A percentile compares a stretch with the other conserved stretches of the same genome.
Evolutionary conservation across 2,113 vertebrate genomes (phyloP).

Genomic region (Steatornis caripensis): DNA sequence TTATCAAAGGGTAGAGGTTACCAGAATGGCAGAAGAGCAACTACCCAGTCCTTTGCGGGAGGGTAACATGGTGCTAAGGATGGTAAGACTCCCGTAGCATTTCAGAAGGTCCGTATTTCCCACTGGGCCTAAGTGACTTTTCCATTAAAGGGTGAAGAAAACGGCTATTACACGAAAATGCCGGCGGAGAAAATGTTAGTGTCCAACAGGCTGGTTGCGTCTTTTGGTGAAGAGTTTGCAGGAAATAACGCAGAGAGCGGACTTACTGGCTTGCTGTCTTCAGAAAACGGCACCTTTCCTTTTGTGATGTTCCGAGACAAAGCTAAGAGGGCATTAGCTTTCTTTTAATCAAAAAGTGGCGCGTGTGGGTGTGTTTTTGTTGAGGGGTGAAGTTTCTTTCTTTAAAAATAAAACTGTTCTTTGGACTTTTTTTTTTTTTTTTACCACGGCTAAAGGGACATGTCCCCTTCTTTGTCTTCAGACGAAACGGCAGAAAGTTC

Average conservation of each 20-base stretch:
- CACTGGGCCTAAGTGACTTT: conserved; percentile 1
- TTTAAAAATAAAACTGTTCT: neutral
- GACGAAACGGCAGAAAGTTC: neutral
- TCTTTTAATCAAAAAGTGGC: neutral
- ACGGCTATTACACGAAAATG: neutral
- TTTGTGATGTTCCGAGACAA: neutral
- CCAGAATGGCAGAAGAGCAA: neutral
- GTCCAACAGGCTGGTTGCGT: neutral
- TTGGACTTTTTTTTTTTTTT: neutral
- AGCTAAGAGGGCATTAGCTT: neutral
- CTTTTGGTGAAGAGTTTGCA: neutral
- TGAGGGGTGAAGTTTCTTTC: neutral
- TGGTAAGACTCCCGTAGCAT: neutral
- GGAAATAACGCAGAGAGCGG: neutral
- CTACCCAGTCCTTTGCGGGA: neutral
- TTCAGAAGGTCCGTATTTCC: neutral
- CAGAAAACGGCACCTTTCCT: neutral
- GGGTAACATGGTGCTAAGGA: neutral
- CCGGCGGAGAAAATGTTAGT: neutral
- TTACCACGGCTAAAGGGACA: neutral
- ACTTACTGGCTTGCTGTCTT: neutral
- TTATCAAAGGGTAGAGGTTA: neutral
- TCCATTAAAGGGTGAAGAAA: conserved; percentile 37
- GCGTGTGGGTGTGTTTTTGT: neutral
- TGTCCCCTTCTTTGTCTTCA: neutral